Base-by-base conservation (phyloP, 2,797 vertebrate genomes). In the Coregonus sp. region DNA sequence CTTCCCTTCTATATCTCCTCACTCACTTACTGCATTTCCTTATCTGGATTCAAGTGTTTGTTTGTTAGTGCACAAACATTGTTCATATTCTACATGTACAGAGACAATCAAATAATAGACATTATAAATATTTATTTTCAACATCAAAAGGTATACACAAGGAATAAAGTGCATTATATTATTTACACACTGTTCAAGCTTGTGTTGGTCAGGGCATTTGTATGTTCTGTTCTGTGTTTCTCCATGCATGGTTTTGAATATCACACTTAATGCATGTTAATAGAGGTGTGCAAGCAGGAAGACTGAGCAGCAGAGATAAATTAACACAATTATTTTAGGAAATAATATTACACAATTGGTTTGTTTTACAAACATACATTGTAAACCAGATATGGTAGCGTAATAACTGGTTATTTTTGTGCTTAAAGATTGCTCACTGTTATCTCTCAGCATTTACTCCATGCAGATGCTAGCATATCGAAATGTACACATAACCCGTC, bases 111-210 rank as follows among this genome's bases (percentile, higher is more conserved):
- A 59, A 76, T 75, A 81, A 66, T 50, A 61, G 67, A 76, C 51
- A 75, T 80, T 82, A 89, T 79, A 89, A 86, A 90, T 87, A 84
- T 93, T 92, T 93, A 92, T 94, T 92, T 87, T 77, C 75, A 83
- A 92, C 88, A 84, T 87, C 51, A 85, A 85, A 85, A 86, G 29
- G 50, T 85, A 68, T 78, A 90, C 85, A 92, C 76, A 68, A 83
- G 81, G 75, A 90, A 84, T 92, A 92, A 94, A 93, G 92, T 94
- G 89, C 89, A 82, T 86, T 85, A 74, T 80, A 74, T 77, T 52
- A 79, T 73, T 73, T 78, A 79, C 73, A 80, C 71, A 33, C 50
- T 78, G 75, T 73, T 79, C 3, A 70, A 59, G 59, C 51, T 82
- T 77, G 37, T 74, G 76, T 77, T 63, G 78, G 5, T 75, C 54